Base-by-base conservation (phyloP, 2,113 vertebrate genomes). In the Rhinoderma darwinii region DNA sequence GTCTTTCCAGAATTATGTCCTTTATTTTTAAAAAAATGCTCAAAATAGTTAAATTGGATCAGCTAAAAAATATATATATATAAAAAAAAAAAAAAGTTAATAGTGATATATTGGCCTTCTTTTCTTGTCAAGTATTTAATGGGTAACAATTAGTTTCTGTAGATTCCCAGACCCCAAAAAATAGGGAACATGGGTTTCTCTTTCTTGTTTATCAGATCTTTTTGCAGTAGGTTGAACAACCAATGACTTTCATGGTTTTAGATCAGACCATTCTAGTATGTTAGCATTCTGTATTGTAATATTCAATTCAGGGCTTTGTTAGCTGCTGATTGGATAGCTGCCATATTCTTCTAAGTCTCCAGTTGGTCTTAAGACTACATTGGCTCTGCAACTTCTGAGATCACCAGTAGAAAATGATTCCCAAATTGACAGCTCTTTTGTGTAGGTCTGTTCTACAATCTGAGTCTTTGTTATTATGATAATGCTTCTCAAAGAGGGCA, bases 341-440 rank as follows among this genome's bases (percentile, higher is more conserved):
- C 44, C 43, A 50, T 25, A 50, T 47, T 51, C 27, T 50, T 18
- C 14, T 6, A 51, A 30, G 14, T 50, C 17, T 77, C 27, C 27
- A 77, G 15, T 47, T 47, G n/a, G n/a, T n/a, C 37, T 41, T 47
- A 75, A 75, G 73, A 47, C 35, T 17, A 25, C 35, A 43, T n/a
- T 74, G 22, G 39, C 25, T 74, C 70, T 47, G 39, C 73, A n/a
- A 75, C 25, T 75, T n/a, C 3, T 44, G 41, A 75, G 41, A 44
- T 43, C 41, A 12, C 37, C 25, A 17, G 73, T 75, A n/a, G 73
- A 75, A 75, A 75, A 75, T 7, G 22, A 75, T 47, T 27, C 41
- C 73, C 11, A 27, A 43, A 47, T 75, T 75, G 73, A 75, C 39
- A 75, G 73, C 41, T 43, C 39, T 75, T 74, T 75, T 75, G 73